Conservation (phyloP, 2,888 invertebrate genomes). For the Pyralis farinalis region DNA sequence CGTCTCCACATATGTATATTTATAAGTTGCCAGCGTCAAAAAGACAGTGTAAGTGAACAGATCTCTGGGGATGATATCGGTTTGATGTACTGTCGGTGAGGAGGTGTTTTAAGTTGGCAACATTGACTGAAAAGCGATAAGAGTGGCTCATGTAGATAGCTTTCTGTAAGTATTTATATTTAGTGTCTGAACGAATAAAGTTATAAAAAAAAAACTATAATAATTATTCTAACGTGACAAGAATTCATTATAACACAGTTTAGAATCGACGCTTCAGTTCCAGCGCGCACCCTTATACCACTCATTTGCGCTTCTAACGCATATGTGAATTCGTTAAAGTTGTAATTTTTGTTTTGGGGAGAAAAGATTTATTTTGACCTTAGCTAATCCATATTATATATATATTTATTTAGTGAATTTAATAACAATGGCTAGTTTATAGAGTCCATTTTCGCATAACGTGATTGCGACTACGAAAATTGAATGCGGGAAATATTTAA, state of each 20-base stretch:
- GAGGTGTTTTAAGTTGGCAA: constrained; percentile 32
- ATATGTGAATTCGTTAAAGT: constrained; percentile 55
- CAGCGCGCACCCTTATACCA: constrained; percentile 46
- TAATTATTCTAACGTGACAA: constrained; percentile 45
- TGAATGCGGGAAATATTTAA: background rate
- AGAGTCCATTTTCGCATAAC: background rate
- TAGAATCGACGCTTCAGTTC: constrained; percentile 49
- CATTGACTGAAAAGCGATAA: constrained; percentile 41
- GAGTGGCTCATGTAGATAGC: constrained; percentile 80
- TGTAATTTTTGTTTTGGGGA: constrained; percentile 44
- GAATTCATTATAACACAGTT: constrained; percentile 42
- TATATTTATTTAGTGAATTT: constrained; percentile 69
- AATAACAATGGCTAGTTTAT: constrained; percentile 24
- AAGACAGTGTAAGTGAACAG: constrained; percentile 1
- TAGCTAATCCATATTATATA: constrained; percentile 69
- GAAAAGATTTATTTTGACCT: constrained; percentile 40
- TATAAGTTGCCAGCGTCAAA: constrained; percentile 2
- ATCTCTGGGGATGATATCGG: constrained; percentile 7
- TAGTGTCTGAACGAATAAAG: constrained; percentile 68
- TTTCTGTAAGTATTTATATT: constrained; percentile 78
- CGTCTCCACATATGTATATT: constrained; percentile 19
- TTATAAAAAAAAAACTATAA: constrained; percentile 25
- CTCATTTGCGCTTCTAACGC: constrained; percentile 54
- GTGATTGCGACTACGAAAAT: background rate
- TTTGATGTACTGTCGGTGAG: constrained; percentile 19